These are phyloP conservation scores for Sciurus vulgaris DNA, from an alignment of 2,797 vertebrate genomes.

Conservation along the genomic window DNA sequence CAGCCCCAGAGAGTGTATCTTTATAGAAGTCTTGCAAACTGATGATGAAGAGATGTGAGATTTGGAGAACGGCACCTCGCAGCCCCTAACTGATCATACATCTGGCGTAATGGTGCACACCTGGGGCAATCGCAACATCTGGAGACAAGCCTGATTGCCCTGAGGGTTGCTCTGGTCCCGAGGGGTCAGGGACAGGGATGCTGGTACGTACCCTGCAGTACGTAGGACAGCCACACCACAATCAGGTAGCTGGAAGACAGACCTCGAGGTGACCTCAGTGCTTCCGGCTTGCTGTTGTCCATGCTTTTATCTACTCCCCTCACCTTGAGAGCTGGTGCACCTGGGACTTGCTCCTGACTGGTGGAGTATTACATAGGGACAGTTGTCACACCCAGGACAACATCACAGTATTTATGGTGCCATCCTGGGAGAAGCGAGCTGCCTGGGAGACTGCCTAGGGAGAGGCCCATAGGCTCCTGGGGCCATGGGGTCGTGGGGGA, in stretches of 20 bases:
- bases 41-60: not conserved
- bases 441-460: not conserved
- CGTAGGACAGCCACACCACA: not conserved
- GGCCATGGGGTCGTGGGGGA: rapidly evolving
- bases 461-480: not conserved
- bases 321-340: too few species aligned
- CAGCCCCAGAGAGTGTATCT: too few species aligned
- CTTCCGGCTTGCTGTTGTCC: too few species aligned
- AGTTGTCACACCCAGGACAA: not conserved
- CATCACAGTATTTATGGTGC: not conserved
- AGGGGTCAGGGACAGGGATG: too few species aligned
- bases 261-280: not conserved
- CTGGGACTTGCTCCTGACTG: not conserved
- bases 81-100: not conserved
- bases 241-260: too few species aligned
- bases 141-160: not conserved
- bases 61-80: not conserved
- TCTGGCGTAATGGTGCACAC: not conserved
- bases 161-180: too few species aligned
- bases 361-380: not conserved
- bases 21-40: not conserved
- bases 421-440: not conserved
- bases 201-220: not conserved
- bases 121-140: not conserved
- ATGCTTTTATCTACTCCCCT: not conserved